Base-by-base conservation (phyloP, 2,797 vertebrate genomes). In the Coreius guichenoti region DNA sequence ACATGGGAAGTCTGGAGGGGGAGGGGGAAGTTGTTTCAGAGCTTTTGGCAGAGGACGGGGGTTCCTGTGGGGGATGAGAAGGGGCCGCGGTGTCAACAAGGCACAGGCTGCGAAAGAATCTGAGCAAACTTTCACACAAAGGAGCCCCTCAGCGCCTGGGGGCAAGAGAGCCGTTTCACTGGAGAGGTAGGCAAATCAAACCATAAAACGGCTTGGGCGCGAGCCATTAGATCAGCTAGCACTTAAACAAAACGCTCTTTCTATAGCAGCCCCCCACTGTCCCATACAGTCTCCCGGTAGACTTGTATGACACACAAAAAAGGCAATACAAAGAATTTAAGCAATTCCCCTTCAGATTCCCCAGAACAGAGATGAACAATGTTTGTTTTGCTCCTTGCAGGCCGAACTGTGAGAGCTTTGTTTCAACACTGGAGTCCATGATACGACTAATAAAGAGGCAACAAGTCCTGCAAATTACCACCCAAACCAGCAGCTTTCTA, bases 181-280 rank as follows among this genome's bases (percentile, higher is more conserved):
- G 88, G 91, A 92, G 93, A 92, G 92, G 91, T 92, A 93, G 93
- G 92, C 91, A 92, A 91, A 91, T 91, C 14, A 88, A 91, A 91
- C 89, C 91, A 91, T 93, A 93, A 94, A 94, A 92, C 89, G 84
- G 87, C 82, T 88, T 88, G 90, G 88, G 3, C 85, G 86, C 87
- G 88, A 90, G 89, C 89, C 90, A 87, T 89, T 91, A 91, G 92
- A 90, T 91, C 68, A 81, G 81, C 85, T 83, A 69, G 51, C 75
- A 87, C 92, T 91, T 89, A 90, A 94, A 94, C 93, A 95, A 94
- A 94, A 93, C 90, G 43, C 88, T 83, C 92, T 93, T 94, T 94
- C 92, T 93, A 91, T 11, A 76, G 80, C 82, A 4, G 84, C 45
- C 47, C 82, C 84, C 82, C 65, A 70, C 73, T 68, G 43, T 69